Conservation (phyloP, 1,140 invertebrate species). For the Ooceraea biroi region DNA sequence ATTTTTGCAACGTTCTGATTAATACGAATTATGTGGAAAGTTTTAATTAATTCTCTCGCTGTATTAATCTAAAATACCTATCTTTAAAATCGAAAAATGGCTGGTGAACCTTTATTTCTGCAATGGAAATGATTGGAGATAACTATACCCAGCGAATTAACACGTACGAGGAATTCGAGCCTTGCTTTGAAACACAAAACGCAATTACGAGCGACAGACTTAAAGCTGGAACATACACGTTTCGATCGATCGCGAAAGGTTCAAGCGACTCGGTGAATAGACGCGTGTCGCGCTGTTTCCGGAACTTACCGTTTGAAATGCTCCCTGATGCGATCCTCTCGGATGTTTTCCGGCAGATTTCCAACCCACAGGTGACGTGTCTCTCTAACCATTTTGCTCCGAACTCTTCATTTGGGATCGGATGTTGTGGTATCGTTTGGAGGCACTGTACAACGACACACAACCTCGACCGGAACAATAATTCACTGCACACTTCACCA, state of each 20-base stretch:
- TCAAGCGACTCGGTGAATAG: not conserved
- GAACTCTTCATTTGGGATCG: slow-evolving; percentile 90
- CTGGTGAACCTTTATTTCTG: no score
- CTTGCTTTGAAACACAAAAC: not conserved
- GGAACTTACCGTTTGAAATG: slow-evolving; percentile 98
- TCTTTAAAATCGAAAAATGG: no score
- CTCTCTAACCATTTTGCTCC: slow-evolving; percentile 99
- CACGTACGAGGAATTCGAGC: no score
- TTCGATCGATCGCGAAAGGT: not conserved
- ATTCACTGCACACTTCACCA: slow-evolving; percentile 70
- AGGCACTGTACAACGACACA: slow-evolving; percentile 87
- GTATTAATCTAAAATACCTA: no score
- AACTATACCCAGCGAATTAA: no score
- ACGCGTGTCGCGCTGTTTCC: no score
- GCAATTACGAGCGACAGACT: slow-evolving; percentile 6
- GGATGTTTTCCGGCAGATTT: slow-evolving; percentile 99
- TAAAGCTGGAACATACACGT: slow-evolving; percentile 27
- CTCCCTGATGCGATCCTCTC: slow-evolving; percentile 97
- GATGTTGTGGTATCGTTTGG: slow-evolving; percentile 87
- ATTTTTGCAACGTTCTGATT: no score
- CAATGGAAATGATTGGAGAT: no score
- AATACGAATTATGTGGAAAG: no score
- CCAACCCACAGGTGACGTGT: slow-evolving; percentile 99
- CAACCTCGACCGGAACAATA: slow-evolving; percentile 80
- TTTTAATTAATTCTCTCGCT: no score